Conservation (phyloP, 2,113 vertebrate genomes). For the Laticauda colubrina region DNA sequence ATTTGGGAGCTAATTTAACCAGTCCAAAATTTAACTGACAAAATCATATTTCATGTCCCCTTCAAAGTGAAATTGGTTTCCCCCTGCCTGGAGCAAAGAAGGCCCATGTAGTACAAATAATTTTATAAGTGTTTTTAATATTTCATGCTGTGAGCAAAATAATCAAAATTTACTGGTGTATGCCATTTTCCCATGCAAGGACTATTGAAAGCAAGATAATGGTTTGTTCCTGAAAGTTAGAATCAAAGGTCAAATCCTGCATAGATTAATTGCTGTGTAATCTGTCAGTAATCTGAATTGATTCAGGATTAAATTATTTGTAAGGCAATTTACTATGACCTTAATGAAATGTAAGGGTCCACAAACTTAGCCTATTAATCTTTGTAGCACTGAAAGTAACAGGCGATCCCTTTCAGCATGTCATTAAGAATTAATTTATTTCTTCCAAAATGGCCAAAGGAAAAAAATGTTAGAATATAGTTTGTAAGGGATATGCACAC, state of each 20-base stretch:
- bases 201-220: constrained; percentile 4
- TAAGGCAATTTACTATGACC: constrained; percentile 53
- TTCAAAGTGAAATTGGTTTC: constrained; percentile 51
- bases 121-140: constrained; percentile 36
- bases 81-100: constrained; percentile 41
- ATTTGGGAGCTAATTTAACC: constrained; percentile 38
- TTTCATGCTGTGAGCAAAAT: constrained; percentile 42
- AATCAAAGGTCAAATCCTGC: constrained; percentile 43
- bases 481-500: not conserved
- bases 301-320: constrained; percentile 51
- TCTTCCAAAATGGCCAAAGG: constrained; percentile 21
- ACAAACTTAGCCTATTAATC: constrained; percentile 46
- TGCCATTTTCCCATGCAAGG: constrained; percentile 23
- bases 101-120: constrained; percentile 49
- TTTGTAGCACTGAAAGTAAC: constrained; percentile 38
- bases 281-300: constrained; percentile 8
- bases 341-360: constrained; percentile 47
- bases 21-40: not conserved
- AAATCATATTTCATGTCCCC: constrained; percentile 25
- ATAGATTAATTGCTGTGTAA: constrained; percentile 56
- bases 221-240: constrained; percentile 49
- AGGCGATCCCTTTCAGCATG: not conserved
- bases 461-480: not conserved
- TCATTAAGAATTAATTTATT: constrained; percentile 32
- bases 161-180: constrained; percentile 26